These are phyloP conservation scores for Diploptera punctata DNA, from an alignment of 2,888 invertebrate species.

Conservation along the genomic window DNA sequence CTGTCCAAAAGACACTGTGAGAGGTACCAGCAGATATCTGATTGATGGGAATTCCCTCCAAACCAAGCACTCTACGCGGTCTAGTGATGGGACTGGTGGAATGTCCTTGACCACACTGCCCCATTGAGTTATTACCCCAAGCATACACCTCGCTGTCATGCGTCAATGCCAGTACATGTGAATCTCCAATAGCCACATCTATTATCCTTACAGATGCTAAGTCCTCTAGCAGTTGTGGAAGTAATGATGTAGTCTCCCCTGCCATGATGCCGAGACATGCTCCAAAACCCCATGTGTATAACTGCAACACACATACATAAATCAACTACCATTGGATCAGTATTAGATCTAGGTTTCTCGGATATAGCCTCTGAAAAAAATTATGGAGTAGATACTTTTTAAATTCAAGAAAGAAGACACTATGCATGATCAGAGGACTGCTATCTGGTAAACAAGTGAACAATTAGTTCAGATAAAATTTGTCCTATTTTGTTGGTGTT, in stretches of 20 bases:
- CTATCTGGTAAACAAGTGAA: too few relatives aligned
- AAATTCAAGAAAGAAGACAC: too few relatives aligned
- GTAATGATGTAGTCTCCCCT: conserved; percentile 61
- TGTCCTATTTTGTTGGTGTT: too few relatives aligned
- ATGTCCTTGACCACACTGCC: conserved; percentile 69
- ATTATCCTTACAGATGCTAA: conserved; percentile 59
- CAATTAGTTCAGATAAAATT: too few relatives aligned
- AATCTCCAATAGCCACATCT: conserved; percentile 67
- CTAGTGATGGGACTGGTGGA: conserved; percentile 63
- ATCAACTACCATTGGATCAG: too few relatives aligned
- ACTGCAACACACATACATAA: too few relatives aligned
- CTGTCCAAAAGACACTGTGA: conserved; percentile 68
- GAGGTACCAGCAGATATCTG: conserved; percentile 70
- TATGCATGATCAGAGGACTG: too few relatives aligned
- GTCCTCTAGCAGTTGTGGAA: conserved; percentile 63
- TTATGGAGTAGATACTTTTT: too few relatives aligned
- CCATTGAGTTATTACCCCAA: conserved; percentile 70
- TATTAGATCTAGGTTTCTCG: too few relatives aligned
- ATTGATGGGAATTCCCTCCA: conserved; percentile 61
- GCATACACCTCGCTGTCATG: conserved; percentile 62
- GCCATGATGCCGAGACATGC: conserved; percentile 65
- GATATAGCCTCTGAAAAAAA: too few relatives aligned
- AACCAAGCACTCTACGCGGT: conserved; percentile 62
- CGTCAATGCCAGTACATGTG: conserved; percentile 66
- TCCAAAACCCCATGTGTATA: conserved; percentile 69